These are phyloP conservation scores for Salminus brasiliensis DNA, from an alignment of 2,113 vertebrate genomes.

Conservation along the genomic window DNA sequence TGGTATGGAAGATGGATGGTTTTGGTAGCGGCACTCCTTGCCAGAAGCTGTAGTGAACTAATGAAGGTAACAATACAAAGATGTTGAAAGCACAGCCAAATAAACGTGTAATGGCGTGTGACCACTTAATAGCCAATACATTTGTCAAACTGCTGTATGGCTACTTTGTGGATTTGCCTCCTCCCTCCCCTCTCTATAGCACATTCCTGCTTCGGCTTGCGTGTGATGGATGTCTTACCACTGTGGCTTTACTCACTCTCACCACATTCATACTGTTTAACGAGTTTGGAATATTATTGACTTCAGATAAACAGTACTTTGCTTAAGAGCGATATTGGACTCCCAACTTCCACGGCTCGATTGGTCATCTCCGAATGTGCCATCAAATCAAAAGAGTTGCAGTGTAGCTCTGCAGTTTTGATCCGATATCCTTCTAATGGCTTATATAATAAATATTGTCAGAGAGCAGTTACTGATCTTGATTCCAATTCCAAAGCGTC, in stretches of 20 bases:
- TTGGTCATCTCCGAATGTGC: background rate
- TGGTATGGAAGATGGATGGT: background rate
- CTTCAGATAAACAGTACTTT: background rate
- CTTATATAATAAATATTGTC: background rate
- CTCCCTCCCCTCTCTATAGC: background rate
- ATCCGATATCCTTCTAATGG: background rate
- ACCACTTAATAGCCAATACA: background rate
- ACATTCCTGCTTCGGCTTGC: background rate
- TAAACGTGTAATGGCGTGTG: background rate
- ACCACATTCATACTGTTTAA: background rate
- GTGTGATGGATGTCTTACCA: background rate
- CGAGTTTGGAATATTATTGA: background rate
- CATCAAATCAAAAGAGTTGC: background rate
- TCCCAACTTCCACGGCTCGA: background rate
- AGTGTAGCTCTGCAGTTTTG: background rate
- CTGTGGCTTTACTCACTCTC: background rate
- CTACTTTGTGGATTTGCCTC: background rate
- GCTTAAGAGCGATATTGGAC: background rate
- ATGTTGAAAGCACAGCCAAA: background rate
- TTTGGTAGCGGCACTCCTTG: background rate
- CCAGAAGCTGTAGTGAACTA: background rate
- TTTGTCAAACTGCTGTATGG: conserved; percentile 14
- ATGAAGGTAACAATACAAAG: background rate
- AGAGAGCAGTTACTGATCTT: background rate
- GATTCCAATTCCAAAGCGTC: background rate